Conservation (phyloP, 1,140 invertebrate species). For the Riptortus pedestris region DNA sequence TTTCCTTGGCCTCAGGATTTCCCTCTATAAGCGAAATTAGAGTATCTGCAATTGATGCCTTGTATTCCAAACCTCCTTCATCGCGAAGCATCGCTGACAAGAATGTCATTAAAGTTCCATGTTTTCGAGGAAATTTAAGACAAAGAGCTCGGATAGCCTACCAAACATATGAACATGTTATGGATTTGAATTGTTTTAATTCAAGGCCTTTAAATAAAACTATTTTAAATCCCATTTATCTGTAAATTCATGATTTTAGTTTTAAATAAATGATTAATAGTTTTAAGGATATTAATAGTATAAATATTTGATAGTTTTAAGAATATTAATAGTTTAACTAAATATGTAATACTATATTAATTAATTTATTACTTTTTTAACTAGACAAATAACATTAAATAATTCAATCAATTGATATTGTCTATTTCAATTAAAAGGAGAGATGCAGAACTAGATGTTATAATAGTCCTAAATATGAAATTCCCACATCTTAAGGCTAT, state of each 20-base stretch:
- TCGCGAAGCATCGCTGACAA: slow-evolving; percentile 91
- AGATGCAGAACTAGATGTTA: too few species aligned
- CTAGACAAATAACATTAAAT: too few species aligned
- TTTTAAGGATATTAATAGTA: too few species aligned
- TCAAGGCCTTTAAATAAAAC: neutral
- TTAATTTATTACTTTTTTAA: too few species aligned
- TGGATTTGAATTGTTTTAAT: neutral
- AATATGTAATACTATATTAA: too few species aligned
- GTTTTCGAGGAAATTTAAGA: slow-evolving; percentile 94
- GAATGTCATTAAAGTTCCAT: slow-evolving; percentile 91
- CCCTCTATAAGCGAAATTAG: slow-evolving; percentile 97
- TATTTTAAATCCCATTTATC: neutral
- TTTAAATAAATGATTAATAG: too few species aligned
- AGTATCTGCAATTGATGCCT: slow-evolving; percentile 95
- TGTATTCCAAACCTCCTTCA: slow-evolving; percentile 96
- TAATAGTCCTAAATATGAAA: too few species aligned
- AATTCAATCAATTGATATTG: too few species aligned
- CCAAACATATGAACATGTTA: slow-evolving; percentile 23
- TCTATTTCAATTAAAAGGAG: too few species aligned
- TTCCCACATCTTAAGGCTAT: too few species aligned
- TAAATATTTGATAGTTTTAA: too few species aligned
- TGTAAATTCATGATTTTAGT: neutral
- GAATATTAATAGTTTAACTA: too few species aligned
- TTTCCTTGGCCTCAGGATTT: slow-evolving; percentile 90
- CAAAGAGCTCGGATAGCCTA: slow-evolving; percentile 64